Conservation (phyloP, 1,140 invertebrate species). For the Drosophila rhopaloa region DNA sequence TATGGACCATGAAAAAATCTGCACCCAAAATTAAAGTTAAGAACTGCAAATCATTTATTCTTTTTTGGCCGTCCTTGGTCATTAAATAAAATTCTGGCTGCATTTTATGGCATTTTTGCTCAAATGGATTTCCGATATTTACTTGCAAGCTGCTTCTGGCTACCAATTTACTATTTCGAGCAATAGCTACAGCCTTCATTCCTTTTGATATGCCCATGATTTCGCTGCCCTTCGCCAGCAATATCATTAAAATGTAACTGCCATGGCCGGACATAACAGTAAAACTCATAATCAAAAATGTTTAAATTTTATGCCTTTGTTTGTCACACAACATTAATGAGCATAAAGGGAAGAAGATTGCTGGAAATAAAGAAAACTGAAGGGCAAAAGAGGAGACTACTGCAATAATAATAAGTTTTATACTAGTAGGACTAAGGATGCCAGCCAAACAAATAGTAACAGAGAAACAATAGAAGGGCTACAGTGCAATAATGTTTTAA, state of each 20-base stretch:
- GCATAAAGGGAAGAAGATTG: background rate
- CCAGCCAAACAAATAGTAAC: too few species aligned
- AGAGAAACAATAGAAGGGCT: background rate
- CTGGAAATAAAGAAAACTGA: too few species aligned
- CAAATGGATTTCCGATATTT: slow-evolving; percentile 3
- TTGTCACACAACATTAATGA: slow-evolving; percentile 35
- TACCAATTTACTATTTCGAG: background rate
- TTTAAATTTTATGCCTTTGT: slow-evolving; percentile 46
- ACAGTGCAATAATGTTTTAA: background rate
- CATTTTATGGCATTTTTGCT: slow-evolving; percentile 6
- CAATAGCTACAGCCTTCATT: background rate
- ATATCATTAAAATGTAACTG: slow-evolving; percentile 23
- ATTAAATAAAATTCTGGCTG: background rate
- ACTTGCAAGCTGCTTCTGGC: slow-evolving; percentile 2
- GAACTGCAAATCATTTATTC: too few species aligned
- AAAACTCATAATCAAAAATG: slow-evolving; percentile 41
- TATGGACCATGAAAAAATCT: too few species aligned
- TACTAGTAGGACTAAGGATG: too few species aligned
- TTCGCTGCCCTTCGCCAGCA: background rate
- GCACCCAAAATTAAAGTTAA: too few species aligned
- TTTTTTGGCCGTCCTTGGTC: background rate
- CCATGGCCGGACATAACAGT: slow-evolving; percentile 25
- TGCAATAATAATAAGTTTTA: too few species aligned
- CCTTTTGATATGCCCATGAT: background rate
- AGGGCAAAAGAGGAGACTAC: background rate